Percentiles rank a stretch among this genome's conserved stretches.
phyloP scores from a whole-genome alignment of 2,888 invertebrate species.

The Drosophila trichaetosa region DNA sequence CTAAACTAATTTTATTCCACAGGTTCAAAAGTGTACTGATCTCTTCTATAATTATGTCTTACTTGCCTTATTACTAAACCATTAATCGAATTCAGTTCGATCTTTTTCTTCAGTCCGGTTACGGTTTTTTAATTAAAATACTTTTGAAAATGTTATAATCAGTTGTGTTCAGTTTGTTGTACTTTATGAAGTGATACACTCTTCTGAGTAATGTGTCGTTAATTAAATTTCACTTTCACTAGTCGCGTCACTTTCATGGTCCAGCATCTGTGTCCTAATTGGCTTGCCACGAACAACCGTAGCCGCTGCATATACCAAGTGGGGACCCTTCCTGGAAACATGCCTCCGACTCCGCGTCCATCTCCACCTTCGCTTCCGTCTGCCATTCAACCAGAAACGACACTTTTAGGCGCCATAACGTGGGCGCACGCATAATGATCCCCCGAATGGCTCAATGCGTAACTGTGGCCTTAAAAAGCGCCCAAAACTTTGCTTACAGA shows the following conservation, averaged over 20 bases:
- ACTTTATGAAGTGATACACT: background rate
- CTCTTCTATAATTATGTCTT: background rate
- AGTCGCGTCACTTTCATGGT: slow-evolving; percentile 1
- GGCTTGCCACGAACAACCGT: slow-evolving; percentile 12
- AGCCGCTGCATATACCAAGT: slow-evolving; percentile 3
- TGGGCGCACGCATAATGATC: slow-evolving; percentile 77
- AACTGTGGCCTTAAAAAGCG: slow-evolving; percentile 44
- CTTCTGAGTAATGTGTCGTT: background rate
- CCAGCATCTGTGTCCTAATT: slow-evolving; percentile 18
- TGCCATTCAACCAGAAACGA: slow-evolving; percentile 42
- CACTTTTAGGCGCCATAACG: slow-evolving; percentile 72
- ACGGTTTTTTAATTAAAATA: background rate
- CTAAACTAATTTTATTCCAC: background rate
- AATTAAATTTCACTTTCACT: slow-evolving; percentile 12
- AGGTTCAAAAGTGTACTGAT: background rate
- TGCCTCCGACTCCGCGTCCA: background rate
- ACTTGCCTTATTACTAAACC: background rate
- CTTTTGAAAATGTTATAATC: background rate
- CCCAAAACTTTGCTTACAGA: slow-evolving; percentile 62
- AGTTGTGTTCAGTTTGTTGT: background rate
- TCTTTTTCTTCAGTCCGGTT: background rate
- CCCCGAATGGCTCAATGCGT: slow-evolving; percentile 73
- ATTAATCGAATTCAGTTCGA: background rate
- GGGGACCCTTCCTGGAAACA: background rate
- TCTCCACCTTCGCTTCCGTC: background rate